A percentile compares a stretch with the other conserved stretches of the same genome.
phyloP scores from a whole-genome alignment of 2,113 vertebrate species.

The Hyaena hyaena region DNA sequence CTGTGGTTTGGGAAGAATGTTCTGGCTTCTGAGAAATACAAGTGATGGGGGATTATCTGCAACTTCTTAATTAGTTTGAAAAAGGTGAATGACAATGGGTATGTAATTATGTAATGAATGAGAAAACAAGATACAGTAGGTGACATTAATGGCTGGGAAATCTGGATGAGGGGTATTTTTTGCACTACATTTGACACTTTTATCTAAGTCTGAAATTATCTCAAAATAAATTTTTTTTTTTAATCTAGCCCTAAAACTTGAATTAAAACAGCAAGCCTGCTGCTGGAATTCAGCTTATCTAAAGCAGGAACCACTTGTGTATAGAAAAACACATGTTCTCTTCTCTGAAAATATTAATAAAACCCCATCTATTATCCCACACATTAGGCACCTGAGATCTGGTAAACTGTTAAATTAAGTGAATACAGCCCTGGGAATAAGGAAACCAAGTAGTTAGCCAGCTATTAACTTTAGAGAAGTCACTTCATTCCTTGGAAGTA shows the following conservation, averaged over 20 bases:
- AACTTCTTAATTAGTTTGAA: not conserved
- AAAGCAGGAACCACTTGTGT: not conserved
- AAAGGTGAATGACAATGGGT: not conserved
- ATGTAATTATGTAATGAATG: not conserved
- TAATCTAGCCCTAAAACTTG: not conserved
- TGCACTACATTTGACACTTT: not conserved
- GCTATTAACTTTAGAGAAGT: not conserved
- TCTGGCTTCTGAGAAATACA: constrained; percentile 2
- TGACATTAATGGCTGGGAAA: not conserved
- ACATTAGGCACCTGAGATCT: not conserved
- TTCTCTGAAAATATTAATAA: constrained; percentile 33
- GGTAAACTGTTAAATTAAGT: not conserved
- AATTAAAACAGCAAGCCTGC: not conserved
- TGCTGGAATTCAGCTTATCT: not conserved
- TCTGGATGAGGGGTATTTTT: not conserved
- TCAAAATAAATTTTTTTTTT: not conserved
- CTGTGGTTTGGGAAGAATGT: not conserved
- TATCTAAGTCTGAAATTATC: not conserved
- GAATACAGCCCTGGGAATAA: not conserved
- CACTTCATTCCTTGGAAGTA: not conserved
- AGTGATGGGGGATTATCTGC: not conserved
- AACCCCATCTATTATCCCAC: not conserved
- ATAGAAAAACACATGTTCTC: not conserved
- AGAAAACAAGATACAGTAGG: not conserved
- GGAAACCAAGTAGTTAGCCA: not conserved